Evolutionary conservation across 2,797 vertebrate genomes (phyloP), one percentile per base, ranked within the genome.

Genomic region (Gadopsis marmoratus): DNA sequence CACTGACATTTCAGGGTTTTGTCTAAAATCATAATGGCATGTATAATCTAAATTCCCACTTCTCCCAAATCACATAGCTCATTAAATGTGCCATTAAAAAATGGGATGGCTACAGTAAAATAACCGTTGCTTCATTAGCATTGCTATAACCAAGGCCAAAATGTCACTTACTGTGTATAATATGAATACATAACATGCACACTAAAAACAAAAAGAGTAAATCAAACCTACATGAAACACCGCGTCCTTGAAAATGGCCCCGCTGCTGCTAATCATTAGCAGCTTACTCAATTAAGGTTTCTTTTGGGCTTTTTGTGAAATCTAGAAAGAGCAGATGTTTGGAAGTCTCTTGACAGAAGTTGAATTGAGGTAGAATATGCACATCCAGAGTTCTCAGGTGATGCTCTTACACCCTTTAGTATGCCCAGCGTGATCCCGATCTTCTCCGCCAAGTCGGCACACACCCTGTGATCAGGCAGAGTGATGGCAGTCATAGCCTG

Each of bases 381-480:
- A 59, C 53, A 5, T 62, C 33, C 51, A 66, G 54, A 67, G 62
- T 66, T 61, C 72, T 69, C 19, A 68, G 26, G 17, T 66, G 51
- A 74, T 56, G 26, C 26, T 47, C 14, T 63, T 35, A 16, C 31
- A 71, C 11, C 0, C 19, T 58, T 41, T 23, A 41, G 29, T 65
- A 65, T 60, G 8, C 33, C 48, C 23, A 14, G 5, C 53, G 53
- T 56, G 62, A 74, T 76, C 43, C 37, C 35, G 33, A 56, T 77
- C 53, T 41, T 68, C 37, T 61, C 66, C 48, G 55, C 64, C 50
- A 54, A 67, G 64, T 74, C 65, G 31, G 29, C 35, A 26, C 62
- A 67, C 54, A 53, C 35, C 55, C 76, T 61, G 70, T 71, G 71
- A 84, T 84, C 74, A 84, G 14, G 50, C 45, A 17, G 48, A 76